Conservation (phyloP, 2,113 vertebrate genomes). For the Eira barbara region DNA sequence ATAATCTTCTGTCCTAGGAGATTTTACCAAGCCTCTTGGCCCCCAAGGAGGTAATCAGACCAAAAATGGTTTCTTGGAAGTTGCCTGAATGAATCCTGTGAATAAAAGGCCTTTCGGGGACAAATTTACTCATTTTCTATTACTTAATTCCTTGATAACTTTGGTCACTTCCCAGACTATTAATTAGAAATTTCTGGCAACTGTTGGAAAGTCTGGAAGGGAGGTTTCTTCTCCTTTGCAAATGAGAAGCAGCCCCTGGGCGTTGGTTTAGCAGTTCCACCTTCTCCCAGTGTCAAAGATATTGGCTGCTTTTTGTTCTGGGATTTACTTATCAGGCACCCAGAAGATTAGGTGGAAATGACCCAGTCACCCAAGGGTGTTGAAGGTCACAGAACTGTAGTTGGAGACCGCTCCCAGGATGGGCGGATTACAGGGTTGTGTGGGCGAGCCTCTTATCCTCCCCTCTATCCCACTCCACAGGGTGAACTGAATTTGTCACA, state of each 20-base stretch:
- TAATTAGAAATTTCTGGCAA: background rate
- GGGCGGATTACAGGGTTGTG: background rate
- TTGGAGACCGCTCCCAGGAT: background rate
- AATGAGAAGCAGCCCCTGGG: background rate
- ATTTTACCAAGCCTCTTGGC: background rate
- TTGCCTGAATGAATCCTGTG: background rate
- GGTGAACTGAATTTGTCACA: background rate
- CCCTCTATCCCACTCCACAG: background rate
- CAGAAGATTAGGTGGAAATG: background rate
- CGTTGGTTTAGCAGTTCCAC: background rate
- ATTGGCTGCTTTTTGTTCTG: background rate
- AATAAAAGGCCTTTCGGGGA: background rate
- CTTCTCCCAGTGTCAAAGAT: background rate
- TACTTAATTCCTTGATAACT: background rate
- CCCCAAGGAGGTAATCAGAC: background rate
- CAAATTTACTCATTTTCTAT: background rate
- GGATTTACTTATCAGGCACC: background rate
- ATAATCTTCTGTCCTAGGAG: background rate
- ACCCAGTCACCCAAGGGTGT: background rate
- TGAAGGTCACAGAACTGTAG: background rate
- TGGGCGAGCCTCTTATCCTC: background rate
- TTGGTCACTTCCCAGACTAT: background rate
- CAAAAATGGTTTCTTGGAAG: background rate
- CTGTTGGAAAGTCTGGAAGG: background rate
- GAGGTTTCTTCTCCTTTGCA: background rate